Conservation (phyloP, 2,888 invertebrate genomes). For the Notocelia uddmanniana region DNA sequence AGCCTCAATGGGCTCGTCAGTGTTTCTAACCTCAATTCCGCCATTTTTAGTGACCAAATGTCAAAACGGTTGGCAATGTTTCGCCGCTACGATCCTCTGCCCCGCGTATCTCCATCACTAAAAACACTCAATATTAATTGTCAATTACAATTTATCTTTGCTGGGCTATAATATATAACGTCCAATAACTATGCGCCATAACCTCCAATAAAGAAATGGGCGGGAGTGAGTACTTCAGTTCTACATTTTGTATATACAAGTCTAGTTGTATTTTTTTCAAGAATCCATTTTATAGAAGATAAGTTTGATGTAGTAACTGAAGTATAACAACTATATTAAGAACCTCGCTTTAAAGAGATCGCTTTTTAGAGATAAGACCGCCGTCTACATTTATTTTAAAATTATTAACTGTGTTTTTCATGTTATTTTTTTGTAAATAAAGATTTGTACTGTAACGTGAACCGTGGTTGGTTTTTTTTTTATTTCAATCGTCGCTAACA, state of each 20-base stretch:
- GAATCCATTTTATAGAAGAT: neutral
- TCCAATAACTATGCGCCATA: no score
- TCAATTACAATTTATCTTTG: no score
- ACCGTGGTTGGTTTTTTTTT: neutral
- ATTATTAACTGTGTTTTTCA: constrained; percentile 31
- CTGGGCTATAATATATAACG: no score
- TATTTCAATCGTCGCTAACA: constrained; percentile 20
- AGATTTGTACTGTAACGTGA: constrained; percentile 32
- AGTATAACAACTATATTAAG: constrained; percentile 13
- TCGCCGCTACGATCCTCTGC: no score
- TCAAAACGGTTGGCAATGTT: no score
- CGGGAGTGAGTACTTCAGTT: constrained; percentile 11
- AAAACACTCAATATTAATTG: no score
- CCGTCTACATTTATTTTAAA: constrained; percentile 33
- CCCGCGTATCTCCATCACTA: no score
- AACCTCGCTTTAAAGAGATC: constrained; percentile 25
- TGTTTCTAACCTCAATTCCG: no score
- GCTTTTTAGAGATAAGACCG: constrained; percentile 33
- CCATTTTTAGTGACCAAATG: no score
- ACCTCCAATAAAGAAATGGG: neutral
- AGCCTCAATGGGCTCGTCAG: no score
- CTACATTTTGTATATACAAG: constrained; percentile 16
- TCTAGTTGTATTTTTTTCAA: neutral
- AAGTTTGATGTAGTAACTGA: neutral
- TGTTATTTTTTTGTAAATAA: constrained; percentile 35